Base-by-base conservation (phyloP, 2,113 vertebrate species). In the Thymallus thymallus region DNA sequence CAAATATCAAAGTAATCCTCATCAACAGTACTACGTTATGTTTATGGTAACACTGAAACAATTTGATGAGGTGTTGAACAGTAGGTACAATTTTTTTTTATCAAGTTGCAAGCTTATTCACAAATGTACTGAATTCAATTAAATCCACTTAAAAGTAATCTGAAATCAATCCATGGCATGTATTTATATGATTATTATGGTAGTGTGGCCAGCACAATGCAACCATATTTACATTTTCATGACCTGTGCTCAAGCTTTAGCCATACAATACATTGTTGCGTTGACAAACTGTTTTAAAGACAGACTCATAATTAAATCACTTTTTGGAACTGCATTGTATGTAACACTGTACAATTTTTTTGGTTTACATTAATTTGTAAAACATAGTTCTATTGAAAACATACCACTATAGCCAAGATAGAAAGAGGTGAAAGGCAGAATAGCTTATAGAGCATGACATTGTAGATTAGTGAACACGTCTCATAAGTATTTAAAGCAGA, bases 291-390 rank as follows among this genome's bases (percentile, higher is more conserved):
- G 7, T 41, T 41, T 41, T 41, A 41, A 41, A 41, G 35, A 41
- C 9, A 41, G 35, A 41, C 35, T 41, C 35, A 41, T 12, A 41
- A 41, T 10, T 10, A 41, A 41, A 41, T 71, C 84, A 72, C 7
- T 75, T 80, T 75, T 86, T 1, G 14, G 22, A 81, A 71, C 51
- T 51, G 46, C 82, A 86, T 84, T 48, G 83, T 75, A 71, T 82
- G 80, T 77, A 90, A 85, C 83, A 90, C 88, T 90, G 80, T 90
- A 90, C 85, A 91, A 72, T 82, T 80, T 71, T 83, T 81, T 80
- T 69, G 73, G 73, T 86, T 74, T 76, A 88, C 84, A 85, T 81
- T 32, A 16, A 66, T 41, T 41, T 69, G n/a, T n/a, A n/a, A n/a
- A n/a, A n/a, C n/a, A n/a, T n/a, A n/a, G n/a, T n/a, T n/a, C 70